A percentile compares a stretch with the other conserved stretches of the same genome.
These are phyloP conservation scores for Galeopsomyia nigrocyanea DNA, from an alignment of 2,888 invertebrate species.

Conservation along the genomic window DNA sequence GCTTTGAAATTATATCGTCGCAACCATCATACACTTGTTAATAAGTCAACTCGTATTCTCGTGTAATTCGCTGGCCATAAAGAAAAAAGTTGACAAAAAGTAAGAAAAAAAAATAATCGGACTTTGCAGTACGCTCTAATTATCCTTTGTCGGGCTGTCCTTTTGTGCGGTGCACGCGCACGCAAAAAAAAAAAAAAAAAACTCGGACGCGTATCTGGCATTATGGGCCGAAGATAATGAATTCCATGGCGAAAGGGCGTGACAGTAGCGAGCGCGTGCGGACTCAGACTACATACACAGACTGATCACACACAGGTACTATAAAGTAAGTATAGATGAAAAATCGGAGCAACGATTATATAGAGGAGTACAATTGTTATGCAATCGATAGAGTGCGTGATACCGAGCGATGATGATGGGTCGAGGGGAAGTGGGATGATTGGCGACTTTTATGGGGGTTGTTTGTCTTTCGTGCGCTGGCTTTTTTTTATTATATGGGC, in stretches of 20 bases:
- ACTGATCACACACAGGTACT: too few relatives aligned
- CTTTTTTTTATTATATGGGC: background rate
- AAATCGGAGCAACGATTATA: too few relatives aligned
- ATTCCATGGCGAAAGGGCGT: slow-evolving; percentile 34
- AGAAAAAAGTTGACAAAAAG: background rate
- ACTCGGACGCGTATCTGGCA: background rate
- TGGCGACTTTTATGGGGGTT: background rate
- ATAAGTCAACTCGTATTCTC: too few relatives aligned
- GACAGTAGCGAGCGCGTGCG: background rate
- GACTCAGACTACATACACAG: too few relatives aligned
- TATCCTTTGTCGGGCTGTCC: slow-evolving; percentile 22
- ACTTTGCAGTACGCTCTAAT: slow-evolving; percentile 3
- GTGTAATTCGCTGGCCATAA: too few relatives aligned
- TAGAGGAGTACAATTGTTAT: background rate
- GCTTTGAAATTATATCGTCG: too few relatives aligned
- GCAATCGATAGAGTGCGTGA: slow-evolving; percentile 4
- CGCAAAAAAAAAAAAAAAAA: slow-evolving; percentile 6
- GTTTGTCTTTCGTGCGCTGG: slow-evolving; percentile 5
- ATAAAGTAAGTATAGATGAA: too few relatives aligned
- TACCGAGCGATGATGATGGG: slow-evolving; percentile 7
- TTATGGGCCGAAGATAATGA: slow-evolving; percentile 40
- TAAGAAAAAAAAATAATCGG: slow-evolving; percentile 16
- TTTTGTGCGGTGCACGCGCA: slow-evolving; percentile 23
- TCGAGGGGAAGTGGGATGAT: background rate
- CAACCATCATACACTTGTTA: too few relatives aligned